Percentiles rank a stretch among this genome's conserved stretches.
Conservation (phyloP, 1,140 invertebrate species). For the Drosophila grimshawi region DNA sequence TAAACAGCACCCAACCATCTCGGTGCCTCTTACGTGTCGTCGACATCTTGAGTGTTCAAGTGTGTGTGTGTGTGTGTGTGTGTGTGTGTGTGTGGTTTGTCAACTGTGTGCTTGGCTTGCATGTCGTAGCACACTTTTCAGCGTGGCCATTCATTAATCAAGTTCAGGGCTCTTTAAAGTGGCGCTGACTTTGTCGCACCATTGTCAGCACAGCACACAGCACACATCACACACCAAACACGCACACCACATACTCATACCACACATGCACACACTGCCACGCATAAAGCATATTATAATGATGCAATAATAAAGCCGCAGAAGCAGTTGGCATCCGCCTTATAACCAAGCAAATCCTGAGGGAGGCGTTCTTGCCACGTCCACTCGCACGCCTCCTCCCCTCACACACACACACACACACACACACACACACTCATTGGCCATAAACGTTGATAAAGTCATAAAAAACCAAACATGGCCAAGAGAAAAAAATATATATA, state of each 20-base stretch:
- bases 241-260: conserved; percentile 12
- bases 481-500: conserved; percentile 25
- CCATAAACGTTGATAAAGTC: conserved; percentile 75
- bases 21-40: conserved; percentile 50
- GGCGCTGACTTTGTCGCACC: conserved; percentile 31
- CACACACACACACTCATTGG: not conserved
- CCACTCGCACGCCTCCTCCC: conserved; percentile 8
- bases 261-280: conserved; percentile 2
- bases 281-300: conserved; percentile 69
- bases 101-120: conserved; percentile 9
- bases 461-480: conserved; percentile 54
- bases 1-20: not conserved
- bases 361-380: conserved; percentile 45
- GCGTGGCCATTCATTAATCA: conserved; percentile 77
- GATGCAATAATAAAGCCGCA: conserved; percentile 80
- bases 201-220: conserved; percentile 32
- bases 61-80: conserved; percentile 23
- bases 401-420: no score
- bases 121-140: conserved; percentile 71
- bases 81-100: conserved; percentile 3
- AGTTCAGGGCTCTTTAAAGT: conserved; percentile 80
- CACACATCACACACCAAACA: not conserved
- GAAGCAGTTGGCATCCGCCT: conserved; percentile 32
- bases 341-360: conserved; percentile 53
- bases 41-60: conserved; percentile 61